These are phyloP conservation scores for Centropus bengalensis DNA, from an alignment of 2,113 vertebrate species.

Conservation along the genomic window DNA sequence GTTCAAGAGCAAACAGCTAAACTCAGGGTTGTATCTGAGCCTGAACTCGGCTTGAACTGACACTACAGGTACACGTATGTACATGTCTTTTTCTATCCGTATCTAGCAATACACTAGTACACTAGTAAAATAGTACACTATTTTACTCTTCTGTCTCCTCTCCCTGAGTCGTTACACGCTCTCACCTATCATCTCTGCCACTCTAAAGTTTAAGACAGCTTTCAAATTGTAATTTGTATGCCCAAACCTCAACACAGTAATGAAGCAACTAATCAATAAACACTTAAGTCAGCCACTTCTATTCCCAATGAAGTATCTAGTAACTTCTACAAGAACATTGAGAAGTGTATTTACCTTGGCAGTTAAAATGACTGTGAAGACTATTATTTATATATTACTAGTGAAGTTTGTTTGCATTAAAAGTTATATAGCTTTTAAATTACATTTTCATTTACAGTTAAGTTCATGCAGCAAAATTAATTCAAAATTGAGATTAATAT, in stretches of 20 bases:
- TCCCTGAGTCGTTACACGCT: background rate
- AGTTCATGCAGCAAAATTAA: background rate
- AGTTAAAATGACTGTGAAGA: background rate
- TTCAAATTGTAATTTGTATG: background rate
- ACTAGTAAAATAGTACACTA: no score
- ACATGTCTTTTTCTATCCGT: background rate
- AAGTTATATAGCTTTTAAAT: background rate
- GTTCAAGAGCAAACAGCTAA: background rate
- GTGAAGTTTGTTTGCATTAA: background rate
- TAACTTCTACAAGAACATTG: background rate
- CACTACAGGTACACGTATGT: accelerated
- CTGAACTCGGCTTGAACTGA: background rate
- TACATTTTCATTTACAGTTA: background rate
- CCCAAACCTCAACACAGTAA: background rate
- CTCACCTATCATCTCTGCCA: background rate
- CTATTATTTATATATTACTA: background rate
- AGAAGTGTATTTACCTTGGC: background rate
- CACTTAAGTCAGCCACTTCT: background rate
- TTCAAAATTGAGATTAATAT: background rate
- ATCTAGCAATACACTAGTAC: background rate
- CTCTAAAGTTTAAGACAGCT: background rate
- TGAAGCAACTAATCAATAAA: background rate
- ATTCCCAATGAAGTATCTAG: background rate
- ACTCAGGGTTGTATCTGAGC: background rate
- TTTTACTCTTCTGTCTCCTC: background rate